These are phyloP conservation scores for Octomys mimax DNA, from an alignment of 2,797 vertebrate species.

Conservation along the genomic window DNA sequence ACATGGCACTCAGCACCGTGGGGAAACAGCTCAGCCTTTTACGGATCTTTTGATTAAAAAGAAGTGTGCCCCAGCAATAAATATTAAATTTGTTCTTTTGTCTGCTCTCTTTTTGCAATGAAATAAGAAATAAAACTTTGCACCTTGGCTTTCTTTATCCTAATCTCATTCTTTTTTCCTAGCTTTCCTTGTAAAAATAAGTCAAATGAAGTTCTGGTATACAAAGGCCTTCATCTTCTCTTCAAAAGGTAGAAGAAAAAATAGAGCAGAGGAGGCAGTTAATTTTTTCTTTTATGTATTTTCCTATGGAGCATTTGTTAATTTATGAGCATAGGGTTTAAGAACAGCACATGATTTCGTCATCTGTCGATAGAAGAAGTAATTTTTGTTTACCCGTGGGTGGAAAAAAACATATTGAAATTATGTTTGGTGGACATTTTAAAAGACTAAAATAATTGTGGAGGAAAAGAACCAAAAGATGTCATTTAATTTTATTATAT, in stretches of 20 bases:
- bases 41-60: constrained; percentile 26
- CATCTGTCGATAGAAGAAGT: background rate
- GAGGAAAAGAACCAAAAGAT: background rate
- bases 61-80: background rate
- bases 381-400: background rate
- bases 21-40: background rate
- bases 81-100: background rate
- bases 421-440: background rate
- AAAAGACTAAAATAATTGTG: constrained; percentile 11
- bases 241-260: background rate
- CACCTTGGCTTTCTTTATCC: background rate
- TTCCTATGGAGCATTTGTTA: background rate
- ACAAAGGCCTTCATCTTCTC: background rate
- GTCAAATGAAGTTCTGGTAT: background rate
- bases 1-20: fast-evolving
- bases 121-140: background rate
- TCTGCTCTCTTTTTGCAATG: background rate
- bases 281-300: background rate
- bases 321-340: background rate
- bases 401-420: background rate
- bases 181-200: background rate
- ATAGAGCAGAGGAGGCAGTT: background rate
- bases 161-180: background rate
- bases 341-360: background rate
- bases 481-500: background rate